These are phyloP conservation scores for Callyntrura guangdongensis DNA, from an alignment of 2,888 invertebrate genomes.

Conservation along the genomic window DNA sequence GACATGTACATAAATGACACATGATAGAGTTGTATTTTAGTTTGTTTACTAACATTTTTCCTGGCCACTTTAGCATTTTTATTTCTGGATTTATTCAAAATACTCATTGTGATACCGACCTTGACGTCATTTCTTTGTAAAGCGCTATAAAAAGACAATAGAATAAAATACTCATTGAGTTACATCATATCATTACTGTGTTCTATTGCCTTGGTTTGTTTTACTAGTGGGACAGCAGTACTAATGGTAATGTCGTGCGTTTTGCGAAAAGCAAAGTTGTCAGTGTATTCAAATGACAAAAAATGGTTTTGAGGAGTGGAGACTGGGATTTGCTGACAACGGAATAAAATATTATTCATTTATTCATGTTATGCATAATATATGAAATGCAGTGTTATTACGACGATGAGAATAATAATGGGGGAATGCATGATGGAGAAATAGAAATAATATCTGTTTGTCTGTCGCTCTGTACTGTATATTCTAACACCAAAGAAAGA, in stretches of 20 bases:
- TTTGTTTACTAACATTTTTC: background rate
- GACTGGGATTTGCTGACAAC: slow-evolving; percentile 39
- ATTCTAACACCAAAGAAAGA: background rate
- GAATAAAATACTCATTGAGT: slow-evolving; percentile 20
- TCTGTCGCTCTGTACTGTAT: background rate
- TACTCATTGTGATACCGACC: slow-evolving; percentile 17
- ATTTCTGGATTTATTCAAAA: background rate
- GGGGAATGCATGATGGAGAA: background rate
- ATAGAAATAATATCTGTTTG: background rate
- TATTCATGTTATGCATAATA: background rate
- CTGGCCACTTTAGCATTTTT: background rate
- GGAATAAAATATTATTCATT: background rate
- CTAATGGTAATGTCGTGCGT: background rate
- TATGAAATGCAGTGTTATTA: too few species aligned
- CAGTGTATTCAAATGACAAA: slow-evolving; percentile 26
- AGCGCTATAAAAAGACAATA: slow-evolving; percentile 38
- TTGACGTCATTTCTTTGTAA: slow-evolving; percentile 41
- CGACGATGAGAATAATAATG: background rate
- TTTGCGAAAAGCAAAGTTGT: slow-evolving; percentile 17
- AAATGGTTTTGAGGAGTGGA: slow-evolving; percentile 6
- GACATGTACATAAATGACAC: background rate
- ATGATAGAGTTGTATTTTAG: background rate
- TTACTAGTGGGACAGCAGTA: slow-evolving; percentile 33
- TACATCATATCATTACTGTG: background rate
- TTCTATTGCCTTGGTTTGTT: background rate